Percentiles rank a stretch among this genome's conserved stretches.
Evolutionary conservation across 37 sponge, comb jelly and placozoan genomes (phyloP).

Genomic region (Aplysina aerophoba): DNA sequence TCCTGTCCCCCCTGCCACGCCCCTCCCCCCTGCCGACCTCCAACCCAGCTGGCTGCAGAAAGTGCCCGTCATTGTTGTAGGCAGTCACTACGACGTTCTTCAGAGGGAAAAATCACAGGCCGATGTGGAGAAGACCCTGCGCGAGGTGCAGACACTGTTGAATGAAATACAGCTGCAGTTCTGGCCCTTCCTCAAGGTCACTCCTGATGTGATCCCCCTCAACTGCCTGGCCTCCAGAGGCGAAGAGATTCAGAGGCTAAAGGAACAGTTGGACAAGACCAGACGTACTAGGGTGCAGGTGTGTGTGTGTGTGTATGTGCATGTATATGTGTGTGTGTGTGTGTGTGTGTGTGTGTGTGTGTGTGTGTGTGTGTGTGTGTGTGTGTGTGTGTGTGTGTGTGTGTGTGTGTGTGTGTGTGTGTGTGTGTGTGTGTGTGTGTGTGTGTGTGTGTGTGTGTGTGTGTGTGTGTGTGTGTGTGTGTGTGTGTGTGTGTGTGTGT

Average conservation of each 20-base stretch:
- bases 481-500: too few relatives aligned
- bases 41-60: conserved; percentile 49
- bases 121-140: conserved; percentile 16
- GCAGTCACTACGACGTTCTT: conserved; percentile 67
- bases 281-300: conserved; percentile 55
- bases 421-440: not conserved
- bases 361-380: not conserved
- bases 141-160: conserved; percentile 33
- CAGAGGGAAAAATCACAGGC: conserved; percentile 3
- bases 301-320: not conserved
- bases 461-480: not conserved
- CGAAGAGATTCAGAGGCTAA: conserved; percentile 60
- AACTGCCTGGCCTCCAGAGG: conserved; percentile 58
- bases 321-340: not conserved
- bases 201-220: conserved; percentile 53
- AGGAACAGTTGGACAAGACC: conserved; percentile 52
- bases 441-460: not conserved
- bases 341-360: too few relatives aligned
- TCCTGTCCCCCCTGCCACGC: too few relatives aligned
- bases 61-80: conserved; percentile 76
- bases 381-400: not conserved
- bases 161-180: conserved; percentile 53
- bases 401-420: not conserved
- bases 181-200: conserved; percentile 54
- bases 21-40: not conserved